Conservation (phyloP, 64 coral and sea anemone species). For the Stichodactyla helianthus region DNA sequence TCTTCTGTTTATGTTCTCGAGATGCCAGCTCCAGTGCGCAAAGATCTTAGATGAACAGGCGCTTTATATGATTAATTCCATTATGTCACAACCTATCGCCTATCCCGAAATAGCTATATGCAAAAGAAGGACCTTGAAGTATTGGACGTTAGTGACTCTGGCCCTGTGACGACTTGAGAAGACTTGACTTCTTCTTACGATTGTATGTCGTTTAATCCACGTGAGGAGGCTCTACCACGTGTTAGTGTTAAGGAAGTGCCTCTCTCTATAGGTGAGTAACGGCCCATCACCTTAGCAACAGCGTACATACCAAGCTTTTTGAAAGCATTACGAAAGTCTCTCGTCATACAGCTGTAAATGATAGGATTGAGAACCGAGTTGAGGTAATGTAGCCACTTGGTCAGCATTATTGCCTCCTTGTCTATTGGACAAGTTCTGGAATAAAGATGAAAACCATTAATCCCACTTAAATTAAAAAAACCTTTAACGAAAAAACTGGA, state of each 20-base stretch:
- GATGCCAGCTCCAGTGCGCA: too few species aligned
- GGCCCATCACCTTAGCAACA: background rate
- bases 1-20: too few species aligned
- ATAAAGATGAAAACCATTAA: background rate
- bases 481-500: background rate
- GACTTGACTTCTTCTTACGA: background rate
- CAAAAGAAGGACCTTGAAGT: too few species aligned
- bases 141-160: too few species aligned
- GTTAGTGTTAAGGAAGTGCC: background rate
- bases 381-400: slow-evolving; percentile 82
- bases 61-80: too few species aligned
- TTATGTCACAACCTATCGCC: too few species aligned
- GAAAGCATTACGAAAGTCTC: slow-evolving; percentile 72
- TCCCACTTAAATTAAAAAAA: background rate
- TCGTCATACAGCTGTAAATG: slow-evolving; percentile 73
- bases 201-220: background rate
- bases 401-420: slow-evolving; percentile 12
- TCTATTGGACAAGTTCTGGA: slow-evolving; percentile 5
- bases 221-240: background rate
- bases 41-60: too few species aligned
- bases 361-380: slow-evolving; percentile 82
- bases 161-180: too few species aligned
- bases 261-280: background rate
- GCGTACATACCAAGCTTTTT: slow-evolving; percentile 26
- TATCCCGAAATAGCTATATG: too few species aligned